Evolutionary conservation across 2,113 vertebrate species (phyloP).

Genomic region (Oryzias celebensis): DNA sequence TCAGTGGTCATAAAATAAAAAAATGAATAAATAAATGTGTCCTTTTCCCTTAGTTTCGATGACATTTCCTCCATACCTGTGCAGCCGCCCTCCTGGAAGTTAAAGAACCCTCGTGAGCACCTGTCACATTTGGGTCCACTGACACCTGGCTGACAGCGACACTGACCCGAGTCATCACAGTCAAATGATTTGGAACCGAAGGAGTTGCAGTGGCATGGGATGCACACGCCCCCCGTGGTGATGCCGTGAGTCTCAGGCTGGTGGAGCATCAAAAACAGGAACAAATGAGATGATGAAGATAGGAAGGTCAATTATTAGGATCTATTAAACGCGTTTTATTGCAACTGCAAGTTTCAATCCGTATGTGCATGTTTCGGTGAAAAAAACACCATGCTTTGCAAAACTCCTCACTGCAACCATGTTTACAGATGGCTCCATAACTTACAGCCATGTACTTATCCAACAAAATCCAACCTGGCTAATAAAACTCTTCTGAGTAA

Average conservation of each 20-base stretch:
- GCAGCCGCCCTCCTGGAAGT: constrained; percentile 96
- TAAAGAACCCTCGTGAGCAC: constrained; percentile 88
- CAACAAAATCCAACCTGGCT: too few relatives aligned
- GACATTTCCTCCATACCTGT: constrained; percentile 77
- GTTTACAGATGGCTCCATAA: too few relatives aligned
- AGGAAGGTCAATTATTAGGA: too few relatives aligned
- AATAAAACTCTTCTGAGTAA: too few relatives aligned
- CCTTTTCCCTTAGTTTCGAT: background rate
- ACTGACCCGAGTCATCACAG: constrained; percentile 88
- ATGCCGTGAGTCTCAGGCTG: constrained; percentile 86
- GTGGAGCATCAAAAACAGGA: constrained; percentile 31
- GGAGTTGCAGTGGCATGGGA: constrained; percentile 95
- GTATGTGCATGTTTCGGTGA: too few relatives aligned
- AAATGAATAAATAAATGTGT: too few relatives aligned
- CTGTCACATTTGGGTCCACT: constrained; percentile 90
- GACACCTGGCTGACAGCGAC: constrained; percentile 95
- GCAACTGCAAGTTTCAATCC: too few relatives aligned
- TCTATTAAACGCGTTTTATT: too few relatives aligned
- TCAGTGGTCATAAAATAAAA: too few relatives aligned
- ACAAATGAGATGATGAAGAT: background rate
- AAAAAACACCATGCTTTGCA: too few relatives aligned
- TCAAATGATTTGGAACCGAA: constrained; percentile 98
- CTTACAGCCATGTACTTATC: too few relatives aligned
- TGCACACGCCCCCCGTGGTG: constrained; percentile 78
- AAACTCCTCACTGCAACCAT: too few relatives aligned